Base-by-base conservation (phyloP, 2,113 vertebrate genomes). In the rat (Rattus norvegicus) region DNA sequence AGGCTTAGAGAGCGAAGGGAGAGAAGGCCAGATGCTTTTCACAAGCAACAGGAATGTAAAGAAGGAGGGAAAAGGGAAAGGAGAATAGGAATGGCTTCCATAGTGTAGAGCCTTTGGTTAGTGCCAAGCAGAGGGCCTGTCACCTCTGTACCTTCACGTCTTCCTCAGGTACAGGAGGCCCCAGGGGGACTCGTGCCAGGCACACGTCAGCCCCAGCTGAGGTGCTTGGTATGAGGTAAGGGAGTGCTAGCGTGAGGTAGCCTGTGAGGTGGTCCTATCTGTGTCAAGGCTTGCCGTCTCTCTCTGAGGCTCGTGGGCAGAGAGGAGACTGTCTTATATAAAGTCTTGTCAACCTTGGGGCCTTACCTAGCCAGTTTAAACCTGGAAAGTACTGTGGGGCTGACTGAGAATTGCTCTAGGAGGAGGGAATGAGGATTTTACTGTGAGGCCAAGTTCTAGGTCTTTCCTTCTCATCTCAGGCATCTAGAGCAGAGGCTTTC, bases 301-400 rank as follows among this genome's bases (percentile, higher is more conserved):
- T 6, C 2, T n/a, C 24, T 24, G 5, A 26, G 33, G 83, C 73
- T 73, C 22, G 16, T n/a, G 54, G 77, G 28, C 75, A 92, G 72
- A 94, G 93, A 79, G 30, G 49, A 88, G 59, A 49, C 86, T 73
- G 61, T 77, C 69, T 88, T n/a, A 30, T 0, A 33, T 36, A 63
- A 76, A 36, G 6, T 30, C 72, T 43, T 49, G 70, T 92, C 75
- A 80, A 80, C 96, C n/a, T 61, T 2, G 36, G 80, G 59, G 56
- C 54, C 85, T 95, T 83, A 28, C 59, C 47, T 52, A 33, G 73
- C 70, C n/a, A 14, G 61, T 39, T 90, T 70, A 43, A 70, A 52
- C 30, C 33, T 77, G 49, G 93, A 52, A 63, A 88, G 75, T 84
- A 56, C 87, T 63, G 49, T 91, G 56, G 56, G 73, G 17, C 73